A percentile compares a stretch with the other conserved stretches of the same genome.
Conservation (phyloP, 1,140 invertebrate genomes). For the Nasonia giraulti region DNA sequence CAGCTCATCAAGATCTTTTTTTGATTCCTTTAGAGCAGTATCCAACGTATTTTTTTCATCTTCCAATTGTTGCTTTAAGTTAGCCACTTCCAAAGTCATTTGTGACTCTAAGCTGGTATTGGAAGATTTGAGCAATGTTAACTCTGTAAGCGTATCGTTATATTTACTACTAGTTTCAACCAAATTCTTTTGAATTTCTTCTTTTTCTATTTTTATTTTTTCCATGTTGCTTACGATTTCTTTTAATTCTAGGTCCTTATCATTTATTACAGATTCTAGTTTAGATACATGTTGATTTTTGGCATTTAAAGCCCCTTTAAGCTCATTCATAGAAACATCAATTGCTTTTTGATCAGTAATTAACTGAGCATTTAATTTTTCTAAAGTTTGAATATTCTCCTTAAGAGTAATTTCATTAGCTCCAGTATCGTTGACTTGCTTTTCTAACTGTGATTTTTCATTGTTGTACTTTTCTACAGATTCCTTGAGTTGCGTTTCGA, state of each 20-base stretch:
- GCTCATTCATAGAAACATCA: constrained; percentile 58
- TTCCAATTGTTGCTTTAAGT: constrained; percentile 50
- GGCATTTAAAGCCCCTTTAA: constrained; percentile 56
- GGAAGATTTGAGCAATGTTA: constrained; percentile 50
- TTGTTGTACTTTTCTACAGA: constrained; percentile 73
- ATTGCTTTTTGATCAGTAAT: constrained; percentile 65
- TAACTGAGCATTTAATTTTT: constrained; percentile 73
- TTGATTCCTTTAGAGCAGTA: constrained; percentile 54
- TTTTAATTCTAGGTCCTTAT: constrained; percentile 56
- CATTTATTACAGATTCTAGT: constrained; percentile 55
- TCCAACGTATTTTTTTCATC: constrained; percentile 53
- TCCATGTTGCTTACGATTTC: constrained; percentile 56
- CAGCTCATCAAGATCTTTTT: constrained; percentile 56
- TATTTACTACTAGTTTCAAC: constrained; percentile 68
- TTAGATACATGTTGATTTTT: constrained; percentile 51
- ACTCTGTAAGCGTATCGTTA: constrained; percentile 63
- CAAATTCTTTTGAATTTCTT: constrained; percentile 60
- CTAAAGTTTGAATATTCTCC: constrained; percentile 71
- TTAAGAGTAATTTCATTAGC: constrained; percentile 69
- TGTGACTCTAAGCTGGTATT: constrained; percentile 48
- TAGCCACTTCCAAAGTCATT: constrained; percentile 49
- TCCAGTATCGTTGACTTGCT: constrained; percentile 67
- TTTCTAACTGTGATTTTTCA: constrained; percentile 71
- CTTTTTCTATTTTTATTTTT: constrained; percentile 63
- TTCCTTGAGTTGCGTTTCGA: constrained; percentile 44